Evolutionary conservation across 2,888 invertebrate genomes (phyloP), one percentile per base, ranked within the genome.

Genomic region (Bimastos eiseni): DNA sequence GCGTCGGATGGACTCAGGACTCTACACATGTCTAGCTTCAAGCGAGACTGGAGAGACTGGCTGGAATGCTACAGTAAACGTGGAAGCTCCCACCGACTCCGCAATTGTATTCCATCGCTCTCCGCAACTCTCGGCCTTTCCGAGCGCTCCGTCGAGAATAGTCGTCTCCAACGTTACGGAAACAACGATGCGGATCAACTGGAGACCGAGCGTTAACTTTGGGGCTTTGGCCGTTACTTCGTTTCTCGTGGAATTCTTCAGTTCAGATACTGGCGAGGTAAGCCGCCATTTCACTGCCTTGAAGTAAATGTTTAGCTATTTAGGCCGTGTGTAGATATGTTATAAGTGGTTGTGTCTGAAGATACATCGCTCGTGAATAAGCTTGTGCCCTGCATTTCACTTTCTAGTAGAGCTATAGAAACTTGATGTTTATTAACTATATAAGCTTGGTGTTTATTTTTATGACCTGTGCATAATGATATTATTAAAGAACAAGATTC

Each of bases 21-120:
- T 97, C 36, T 98, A 97, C 95, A 97, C 97, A 1, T 98, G 98
- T 95, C 97, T 97, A 88, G 97, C 97, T n/a, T 96, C 96, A 15
- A 91, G 97, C 88, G 97, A 97, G 93, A 97, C 97, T 93, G 97
- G 97, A 3, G 97, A 97, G 94, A 97, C 97, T 83, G 86, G 83
- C 36, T 91, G 91, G 91, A 70, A 84, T 38, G 91, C 91, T n/a
- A 36, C 44, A 19, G 89, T 91, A 21, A 70, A 70, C 33, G 91
- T 91, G 30, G 90, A 90, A 89, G 95, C 95, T 89, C 95, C 96
- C 37, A 95, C 95, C 84, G 96, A 96, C 91, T 95, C 96, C 34
- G 96, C 96, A 91, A 92, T 93, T 70, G 91, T 93, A 70, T 93
- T 93, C 91, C 91, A 92, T 89, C 92, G 92, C 44, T 92, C 93